Percentiles rank a stretch among this genome's conserved stretches.
Evolutionary conservation across 1,140 invertebrate species (phyloP).

Genomic region (Phenacoccus solenopsis): DNA sequence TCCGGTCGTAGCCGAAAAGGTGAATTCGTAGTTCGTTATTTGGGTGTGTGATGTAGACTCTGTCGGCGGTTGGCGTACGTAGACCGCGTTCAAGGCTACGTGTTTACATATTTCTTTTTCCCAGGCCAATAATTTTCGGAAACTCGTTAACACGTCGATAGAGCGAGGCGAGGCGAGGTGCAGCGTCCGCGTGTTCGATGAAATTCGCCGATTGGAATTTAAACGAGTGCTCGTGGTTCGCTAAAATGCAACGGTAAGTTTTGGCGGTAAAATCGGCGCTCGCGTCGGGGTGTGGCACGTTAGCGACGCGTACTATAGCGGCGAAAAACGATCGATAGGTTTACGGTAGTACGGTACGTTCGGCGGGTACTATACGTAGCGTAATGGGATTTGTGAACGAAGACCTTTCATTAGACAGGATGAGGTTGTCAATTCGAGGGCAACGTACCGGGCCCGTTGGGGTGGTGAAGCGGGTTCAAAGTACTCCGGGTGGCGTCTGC

Average conservation of each 20-base stretch:
- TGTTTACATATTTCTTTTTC: not conserved
- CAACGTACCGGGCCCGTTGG: not conserved
- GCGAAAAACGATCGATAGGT: not conserved
- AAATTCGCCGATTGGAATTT: too few relatives aligned
- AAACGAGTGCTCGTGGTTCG: not conserved
- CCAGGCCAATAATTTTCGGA: not conserved
- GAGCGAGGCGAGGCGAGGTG: too few relatives aligned
- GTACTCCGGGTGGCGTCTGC: not conserved
- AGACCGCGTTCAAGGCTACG: not conserved
- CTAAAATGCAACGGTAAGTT: not conserved
- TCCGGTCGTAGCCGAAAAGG: not conserved
- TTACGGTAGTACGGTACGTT: not conserved
- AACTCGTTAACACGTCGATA: too few relatives aligned
- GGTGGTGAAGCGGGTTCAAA: not conserved
- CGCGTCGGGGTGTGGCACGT: not conserved
- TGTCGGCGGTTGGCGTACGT: not conserved
- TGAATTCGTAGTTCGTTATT: not conserved
- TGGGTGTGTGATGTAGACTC: not conserved
- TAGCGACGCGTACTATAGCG: not conserved
- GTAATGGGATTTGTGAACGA: conserved; percentile 1
- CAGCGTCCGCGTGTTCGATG: too few relatives aligned
- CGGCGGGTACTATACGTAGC: not conserved
- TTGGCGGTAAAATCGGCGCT: not conserved
- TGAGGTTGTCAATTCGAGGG: not conserved
- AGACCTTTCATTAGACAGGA: not conserved